Evolutionary conservation across 2,888 invertebrate species (phyloP).

Genomic region (Aphrophora alni): DNA sequence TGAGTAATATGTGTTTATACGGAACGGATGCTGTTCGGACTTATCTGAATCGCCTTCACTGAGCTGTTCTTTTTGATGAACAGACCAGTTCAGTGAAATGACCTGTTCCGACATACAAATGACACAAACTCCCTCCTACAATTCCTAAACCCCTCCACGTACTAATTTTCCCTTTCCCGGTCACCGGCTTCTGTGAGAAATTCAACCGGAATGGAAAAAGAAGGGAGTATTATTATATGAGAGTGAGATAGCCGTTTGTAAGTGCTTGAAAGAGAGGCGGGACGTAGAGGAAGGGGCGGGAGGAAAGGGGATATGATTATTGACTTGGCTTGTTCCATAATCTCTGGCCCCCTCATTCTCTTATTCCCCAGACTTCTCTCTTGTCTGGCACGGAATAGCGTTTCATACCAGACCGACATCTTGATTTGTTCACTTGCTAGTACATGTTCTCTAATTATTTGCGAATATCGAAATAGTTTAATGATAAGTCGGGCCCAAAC

Average conservation of each 20-base stretch:
- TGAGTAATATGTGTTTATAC: too few species aligned
- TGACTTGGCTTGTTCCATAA: constrained; percentile 48
- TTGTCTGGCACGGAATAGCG: constrained; percentile 18
- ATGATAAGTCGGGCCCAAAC: background rate
- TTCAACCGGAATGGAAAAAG: background rate
- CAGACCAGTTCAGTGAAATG: too few species aligned
- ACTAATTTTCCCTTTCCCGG: constrained; percentile 4
- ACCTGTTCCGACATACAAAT: too few species aligned
- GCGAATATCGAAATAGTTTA: background rate
- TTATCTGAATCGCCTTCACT: too few species aligned
- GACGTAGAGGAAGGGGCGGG: constrained; percentile 61
- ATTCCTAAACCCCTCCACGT: too few species aligned
- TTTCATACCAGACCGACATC: constrained; percentile 6
- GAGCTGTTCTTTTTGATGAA: too few species aligned
- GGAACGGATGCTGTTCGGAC: too few species aligned
- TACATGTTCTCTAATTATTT: background rate
- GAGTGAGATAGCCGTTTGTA: constrained; percentile 15
- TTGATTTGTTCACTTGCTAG: background rate
- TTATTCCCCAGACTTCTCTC: background rate
- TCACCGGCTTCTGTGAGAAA: background rate
- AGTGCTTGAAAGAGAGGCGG: constrained; percentile 12
- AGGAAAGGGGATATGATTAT: constrained; percentile 73
- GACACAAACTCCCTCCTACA: background rate
- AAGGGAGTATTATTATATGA: background rate
- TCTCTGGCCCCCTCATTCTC: constrained; percentile 40